Evolutionary conservation across 2,797 vertebrate genomes (phyloP).

Genomic region (Lates japonicus): DNA sequence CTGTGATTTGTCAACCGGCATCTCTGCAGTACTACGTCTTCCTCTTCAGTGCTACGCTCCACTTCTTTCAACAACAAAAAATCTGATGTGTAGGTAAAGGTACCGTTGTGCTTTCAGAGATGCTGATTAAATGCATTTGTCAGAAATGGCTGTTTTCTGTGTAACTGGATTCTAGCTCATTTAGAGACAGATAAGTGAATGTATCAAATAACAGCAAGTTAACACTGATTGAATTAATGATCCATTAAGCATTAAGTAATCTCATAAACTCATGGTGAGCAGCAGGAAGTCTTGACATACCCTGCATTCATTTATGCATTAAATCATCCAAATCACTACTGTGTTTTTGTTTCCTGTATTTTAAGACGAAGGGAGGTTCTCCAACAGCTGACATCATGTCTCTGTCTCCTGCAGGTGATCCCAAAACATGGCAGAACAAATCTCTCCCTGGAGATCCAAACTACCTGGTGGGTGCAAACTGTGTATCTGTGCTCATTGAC

Average conservation of each 20-base stretch:
- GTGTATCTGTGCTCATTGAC: conserved; percentile 99
- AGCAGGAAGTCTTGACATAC: neutral
- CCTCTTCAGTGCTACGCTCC: neutral
- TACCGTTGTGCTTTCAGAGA: no score
- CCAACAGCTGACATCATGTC: conserved; percentile 68
- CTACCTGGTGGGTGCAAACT: conserved; percentile 99
- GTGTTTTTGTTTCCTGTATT: no score
- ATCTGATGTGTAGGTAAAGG: neutral
- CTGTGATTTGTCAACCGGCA: neutral
- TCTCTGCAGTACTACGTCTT: neutral
- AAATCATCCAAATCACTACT: conserved; percentile 13
- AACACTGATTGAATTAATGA: conserved; percentile 9
- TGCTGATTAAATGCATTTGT: no score
- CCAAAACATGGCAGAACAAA: conserved; percentile 99
- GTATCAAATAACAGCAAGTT: neutral
- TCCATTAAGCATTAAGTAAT: conserved; percentile 15
- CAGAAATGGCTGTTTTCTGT: no score
- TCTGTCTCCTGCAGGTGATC: conserved; percentile 91
- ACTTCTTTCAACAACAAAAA: neutral
- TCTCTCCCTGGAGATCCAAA: conserved; percentile 99
- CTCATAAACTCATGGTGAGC: neutral
- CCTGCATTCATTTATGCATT: neutral
- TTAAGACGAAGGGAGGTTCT: conserved; percentile 1
- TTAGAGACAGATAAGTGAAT: conserved; percentile 3
- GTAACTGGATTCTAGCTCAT: conserved; percentile 7